phyloP scores from a whole-genome alignment of 2,888 invertebrate species.

The Spisula solida region DNA sequence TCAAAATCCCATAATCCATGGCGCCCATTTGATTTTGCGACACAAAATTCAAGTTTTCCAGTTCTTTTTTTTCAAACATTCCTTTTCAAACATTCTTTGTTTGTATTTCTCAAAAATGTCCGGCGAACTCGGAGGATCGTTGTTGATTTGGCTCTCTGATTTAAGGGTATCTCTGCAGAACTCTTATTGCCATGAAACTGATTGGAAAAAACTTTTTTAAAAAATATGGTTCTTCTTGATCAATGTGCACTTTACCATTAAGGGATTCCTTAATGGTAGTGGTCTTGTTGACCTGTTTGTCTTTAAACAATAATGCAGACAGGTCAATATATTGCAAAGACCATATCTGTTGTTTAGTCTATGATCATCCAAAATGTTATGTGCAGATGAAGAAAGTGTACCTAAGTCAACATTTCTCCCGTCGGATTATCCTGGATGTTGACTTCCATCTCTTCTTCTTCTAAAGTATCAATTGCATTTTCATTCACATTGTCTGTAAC shows the following conservation, averaged over 20 bases:
- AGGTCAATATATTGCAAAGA: neutral
- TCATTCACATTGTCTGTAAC: no score
- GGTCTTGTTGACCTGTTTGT: neutral
- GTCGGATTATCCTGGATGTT: no score
- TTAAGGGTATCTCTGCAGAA: no score
- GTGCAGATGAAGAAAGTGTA: neutral
- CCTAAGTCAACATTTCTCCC: no score
- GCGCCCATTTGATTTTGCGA: neutral
- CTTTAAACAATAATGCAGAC: neutral
- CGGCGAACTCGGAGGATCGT: neutral
- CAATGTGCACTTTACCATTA: neutral
- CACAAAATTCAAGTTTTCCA: neutral
- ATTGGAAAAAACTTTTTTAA: no score
- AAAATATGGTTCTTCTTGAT: no score
- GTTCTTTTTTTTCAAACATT: no score
- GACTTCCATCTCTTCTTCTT: no score
- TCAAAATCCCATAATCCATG: slow-evolving; percentile 25
- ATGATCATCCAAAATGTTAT: neutral
- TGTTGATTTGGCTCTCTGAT: no score
- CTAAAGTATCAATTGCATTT: no score
- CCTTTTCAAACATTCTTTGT: neutral
- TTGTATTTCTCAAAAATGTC: neutral
- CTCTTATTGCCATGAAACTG: no score
- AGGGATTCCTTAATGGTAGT: neutral
- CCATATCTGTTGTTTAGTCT: neutral